phyloP scores from a whole-genome alignment of 2,888 invertebrate species.

The Sesia apiformis region DNA sequence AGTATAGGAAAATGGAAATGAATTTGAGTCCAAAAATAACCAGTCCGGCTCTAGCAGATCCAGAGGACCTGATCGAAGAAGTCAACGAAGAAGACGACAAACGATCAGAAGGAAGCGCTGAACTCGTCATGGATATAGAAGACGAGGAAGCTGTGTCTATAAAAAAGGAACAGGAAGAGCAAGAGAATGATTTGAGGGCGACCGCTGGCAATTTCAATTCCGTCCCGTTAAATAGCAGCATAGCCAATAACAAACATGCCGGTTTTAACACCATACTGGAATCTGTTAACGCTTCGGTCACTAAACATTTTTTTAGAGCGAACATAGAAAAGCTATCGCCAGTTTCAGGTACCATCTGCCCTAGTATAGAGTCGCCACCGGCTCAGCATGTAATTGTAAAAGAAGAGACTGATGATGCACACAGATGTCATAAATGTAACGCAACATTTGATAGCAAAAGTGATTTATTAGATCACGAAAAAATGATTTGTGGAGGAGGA shows the following conservation, averaged over 20 bases:
- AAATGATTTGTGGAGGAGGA: conserved; percentile 72
- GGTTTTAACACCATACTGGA: conserved; percentile 82
- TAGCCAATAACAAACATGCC: conserved; percentile 68
- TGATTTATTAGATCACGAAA: conserved; percentile 83
- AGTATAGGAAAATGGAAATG: conserved; percentile 51
- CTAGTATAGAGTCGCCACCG: conserved; percentile 44
- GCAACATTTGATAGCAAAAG: conserved; percentile 73
- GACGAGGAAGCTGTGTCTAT: conserved; percentile 66
- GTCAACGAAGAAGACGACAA: conserved; percentile 75
- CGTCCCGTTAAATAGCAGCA: conserved; percentile 45
- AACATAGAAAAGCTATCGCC: conserved; percentile 80
- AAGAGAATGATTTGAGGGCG: conserved; percentile 31
- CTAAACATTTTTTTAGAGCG: conserved; percentile 81
- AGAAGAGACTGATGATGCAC: conserved; percentile 49
- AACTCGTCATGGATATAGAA: conserved; percentile 81
- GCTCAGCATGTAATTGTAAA: conserved; percentile 42
- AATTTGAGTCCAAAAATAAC: conserved; percentile 38
- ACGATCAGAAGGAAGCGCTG: conserved; percentile 70
- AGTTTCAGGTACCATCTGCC: conserved; percentile 59
- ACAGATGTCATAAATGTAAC: conserved; percentile 76
- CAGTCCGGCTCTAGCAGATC: conserved; percentile 51
- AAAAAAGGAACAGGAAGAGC: conserved; percentile 59
- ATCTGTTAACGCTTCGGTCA: conserved; percentile 83
- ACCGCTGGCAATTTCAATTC: conserved; percentile 38
- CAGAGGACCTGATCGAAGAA: conserved; percentile 77